A percentile compares a stretch with the other conserved stretches of the same genome.
Evolutionary conservation across 1,140 invertebrate genomes (phyloP).

Genomic region (Aphis gossypii): DNA sequence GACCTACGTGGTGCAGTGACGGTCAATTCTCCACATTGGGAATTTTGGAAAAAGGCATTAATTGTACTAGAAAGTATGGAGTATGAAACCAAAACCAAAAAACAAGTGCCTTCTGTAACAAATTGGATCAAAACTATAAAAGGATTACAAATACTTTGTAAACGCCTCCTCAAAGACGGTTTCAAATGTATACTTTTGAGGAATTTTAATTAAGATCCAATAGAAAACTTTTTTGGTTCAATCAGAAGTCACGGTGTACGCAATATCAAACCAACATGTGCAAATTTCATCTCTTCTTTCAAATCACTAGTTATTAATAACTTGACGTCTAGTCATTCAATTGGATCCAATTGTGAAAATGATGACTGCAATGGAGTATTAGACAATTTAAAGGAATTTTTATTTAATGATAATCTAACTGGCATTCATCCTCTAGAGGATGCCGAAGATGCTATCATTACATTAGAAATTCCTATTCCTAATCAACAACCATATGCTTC

Average conservation of each 20-base stretch:
- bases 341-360: not conserved
- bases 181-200: not conserved
- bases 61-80: not conserved
- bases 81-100: not conserved
- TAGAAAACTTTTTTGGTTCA: not conserved
- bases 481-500: no score
- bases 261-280: not conserved
- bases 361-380: no score
- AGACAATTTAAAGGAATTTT: no score
- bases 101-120: not conserved
- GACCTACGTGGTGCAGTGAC: not conserved
- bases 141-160: not conserved
- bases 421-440: no score
- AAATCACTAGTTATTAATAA: constrained; percentile 8
- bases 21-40: not conserved
- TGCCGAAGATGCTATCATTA: no score
- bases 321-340: not conserved
- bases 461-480: no score
- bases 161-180: not conserved
- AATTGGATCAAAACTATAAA: not conserved
- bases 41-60: not conserved
- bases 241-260: not conserved
- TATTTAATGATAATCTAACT: no score
- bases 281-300: not conserved
- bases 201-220: not conserved